Evolutionary conservation across 2,888 invertebrate genomes (phyloP).

Genomic region (Sabatieria punctata): DNA sequence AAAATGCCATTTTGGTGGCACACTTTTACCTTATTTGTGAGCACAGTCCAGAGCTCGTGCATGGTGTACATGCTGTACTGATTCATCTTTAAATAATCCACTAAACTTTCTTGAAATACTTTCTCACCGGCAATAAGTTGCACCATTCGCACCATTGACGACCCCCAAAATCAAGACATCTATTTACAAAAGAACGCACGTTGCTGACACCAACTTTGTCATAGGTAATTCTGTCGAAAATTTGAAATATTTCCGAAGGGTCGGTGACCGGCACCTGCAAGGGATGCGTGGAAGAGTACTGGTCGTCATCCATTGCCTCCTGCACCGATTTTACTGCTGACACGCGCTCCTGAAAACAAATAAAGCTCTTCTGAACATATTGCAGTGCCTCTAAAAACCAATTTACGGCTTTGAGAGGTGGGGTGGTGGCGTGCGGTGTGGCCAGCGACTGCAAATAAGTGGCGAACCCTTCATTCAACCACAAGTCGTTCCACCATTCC

Average conservation of each 20-base stretch:
- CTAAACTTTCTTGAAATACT: background rate
- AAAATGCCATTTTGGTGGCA: background rate
- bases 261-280: constrained; percentile 62
- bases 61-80: background rate
- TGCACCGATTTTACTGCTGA: no score
- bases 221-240: constrained; percentile 69
- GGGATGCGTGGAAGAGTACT: constrained; percentile 60
- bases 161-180: background rate
- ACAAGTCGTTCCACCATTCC: constrained; percentile 6
- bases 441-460: constrained; percentile 5
- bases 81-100: background rate
- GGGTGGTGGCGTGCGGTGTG: no score
- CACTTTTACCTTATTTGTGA: background rate
- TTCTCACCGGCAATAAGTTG: background rate
- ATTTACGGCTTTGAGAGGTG: no score
- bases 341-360: no score
- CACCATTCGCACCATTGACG: background rate
- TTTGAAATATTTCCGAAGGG: constrained; percentile 69
- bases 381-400: no score
- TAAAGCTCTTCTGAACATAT: no score
- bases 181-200: background rate
- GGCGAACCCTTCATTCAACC: constrained; percentile 9
- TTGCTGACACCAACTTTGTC: constrained; percentile 44
- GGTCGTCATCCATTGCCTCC: constrained; percentile 49
- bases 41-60: background rate